Evolutionary conservation across 1,140 invertebrate genomes (phyloP).

Genomic region (Achatina immaculata): DNA sequence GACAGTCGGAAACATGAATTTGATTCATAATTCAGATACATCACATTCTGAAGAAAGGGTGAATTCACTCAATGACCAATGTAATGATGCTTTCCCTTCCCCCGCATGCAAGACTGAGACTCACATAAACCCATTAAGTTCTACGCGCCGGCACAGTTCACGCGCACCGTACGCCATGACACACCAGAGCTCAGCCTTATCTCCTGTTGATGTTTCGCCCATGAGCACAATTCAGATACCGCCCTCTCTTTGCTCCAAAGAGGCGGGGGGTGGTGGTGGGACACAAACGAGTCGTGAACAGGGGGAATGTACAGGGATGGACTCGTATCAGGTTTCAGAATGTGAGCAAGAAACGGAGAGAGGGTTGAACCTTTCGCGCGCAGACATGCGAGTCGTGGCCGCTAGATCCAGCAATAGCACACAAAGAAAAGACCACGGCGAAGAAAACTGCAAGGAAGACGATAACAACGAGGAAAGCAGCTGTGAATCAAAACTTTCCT

Average conservation of each 20-base stretch:
- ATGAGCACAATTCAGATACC: not conserved
- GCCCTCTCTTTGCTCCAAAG: not conserved
- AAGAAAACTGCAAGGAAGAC: not conserved
- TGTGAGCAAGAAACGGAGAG: too few species aligned
- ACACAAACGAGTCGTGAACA: not conserved
- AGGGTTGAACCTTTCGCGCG: too few species aligned
- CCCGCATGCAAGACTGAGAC: too few species aligned
- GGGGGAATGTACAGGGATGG: not conserved
- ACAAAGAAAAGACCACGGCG: not conserved
- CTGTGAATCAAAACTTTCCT: not conserved
- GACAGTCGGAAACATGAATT: too few species aligned
- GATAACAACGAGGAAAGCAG: not conserved
- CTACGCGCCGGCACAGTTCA: too few species aligned
- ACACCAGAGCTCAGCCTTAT: not conserved
- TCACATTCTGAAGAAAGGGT: too few species aligned
- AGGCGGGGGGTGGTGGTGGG: not conserved
- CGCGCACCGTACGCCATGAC: not conserved
- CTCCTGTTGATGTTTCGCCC: not conserved
- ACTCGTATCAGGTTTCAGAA: not conserved
- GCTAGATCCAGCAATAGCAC: not conserved
- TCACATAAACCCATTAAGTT: too few species aligned
- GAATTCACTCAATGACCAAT: too few species aligned
- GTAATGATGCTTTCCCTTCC: too few species aligned
- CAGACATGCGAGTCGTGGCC: too few species aligned
- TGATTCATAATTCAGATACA: too few species aligned